Conservation (phyloP, 2,888 invertebrate species). For the Amiota communis region DNA sequence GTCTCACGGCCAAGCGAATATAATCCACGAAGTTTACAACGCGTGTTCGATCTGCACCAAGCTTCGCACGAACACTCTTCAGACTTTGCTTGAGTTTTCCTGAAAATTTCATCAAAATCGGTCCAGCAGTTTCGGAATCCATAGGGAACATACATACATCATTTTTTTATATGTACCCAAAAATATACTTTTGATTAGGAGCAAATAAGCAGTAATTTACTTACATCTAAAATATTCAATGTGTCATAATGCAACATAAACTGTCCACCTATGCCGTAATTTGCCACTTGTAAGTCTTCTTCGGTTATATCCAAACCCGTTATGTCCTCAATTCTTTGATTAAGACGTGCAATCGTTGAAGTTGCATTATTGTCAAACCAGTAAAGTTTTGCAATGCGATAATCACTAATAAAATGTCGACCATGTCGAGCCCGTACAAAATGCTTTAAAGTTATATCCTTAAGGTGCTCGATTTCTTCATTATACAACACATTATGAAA, state of each 20-base stretch:
- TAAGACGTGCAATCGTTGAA: constrained; percentile 49
- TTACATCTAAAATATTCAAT: constrained; percentile 58
- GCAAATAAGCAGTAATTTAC: constrained; percentile 29
- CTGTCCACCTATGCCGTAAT: constrained; percentile 69
- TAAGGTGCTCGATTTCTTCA: constrained; percentile 58
- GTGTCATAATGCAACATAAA: constrained; percentile 66
- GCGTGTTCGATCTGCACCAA: no score
- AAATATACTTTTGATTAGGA: background rate
- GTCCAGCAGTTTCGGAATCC: no score
- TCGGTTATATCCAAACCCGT: constrained; percentile 58
- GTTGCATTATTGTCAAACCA: constrained; percentile 60
- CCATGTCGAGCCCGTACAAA: constrained; percentile 54
- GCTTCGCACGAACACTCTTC: no score
- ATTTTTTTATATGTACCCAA: no score
- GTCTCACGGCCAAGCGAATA: no score
- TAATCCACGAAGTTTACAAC: no score
- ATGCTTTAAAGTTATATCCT: constrained; percentile 52
- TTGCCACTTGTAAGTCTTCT: constrained; percentile 68
- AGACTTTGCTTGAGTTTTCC: no score
- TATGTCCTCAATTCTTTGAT: constrained; percentile 63
- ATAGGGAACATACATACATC: no score
- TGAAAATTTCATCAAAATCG: no score
- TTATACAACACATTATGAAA: constrained; percentile 61
- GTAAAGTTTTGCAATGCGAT: constrained; percentile 65
- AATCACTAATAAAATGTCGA: background rate